phyloP scores from a whole-genome alignment of 2,888 invertebrate genomes.

The Hemicrepidius hirtus region DNA sequence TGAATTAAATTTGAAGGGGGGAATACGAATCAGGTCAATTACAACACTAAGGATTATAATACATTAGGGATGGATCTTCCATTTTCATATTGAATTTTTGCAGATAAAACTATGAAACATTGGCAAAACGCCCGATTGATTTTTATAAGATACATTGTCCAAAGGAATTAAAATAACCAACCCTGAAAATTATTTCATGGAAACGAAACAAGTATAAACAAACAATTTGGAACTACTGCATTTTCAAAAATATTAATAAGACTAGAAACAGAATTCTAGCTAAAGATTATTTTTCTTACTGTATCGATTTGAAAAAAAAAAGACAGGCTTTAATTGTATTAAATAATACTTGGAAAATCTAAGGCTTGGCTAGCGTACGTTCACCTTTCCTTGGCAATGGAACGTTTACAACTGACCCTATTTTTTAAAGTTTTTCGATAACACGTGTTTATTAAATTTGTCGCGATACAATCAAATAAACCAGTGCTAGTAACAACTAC shows the following conservation, averaged over 20 bases:
- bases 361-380: neutral
- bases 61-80: neutral
- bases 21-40: no score
- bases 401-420: neutral
- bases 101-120: neutral
- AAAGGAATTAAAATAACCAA: no score
- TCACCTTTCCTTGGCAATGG: conserved; percentile 11
- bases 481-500: neutral
- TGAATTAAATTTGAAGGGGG: no score
- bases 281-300: neutral
- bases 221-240: no score
- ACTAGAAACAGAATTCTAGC: no score
- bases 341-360: neutral
- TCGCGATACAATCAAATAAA: neutral
- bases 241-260: no score
- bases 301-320: no score
- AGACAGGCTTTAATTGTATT: neutral
- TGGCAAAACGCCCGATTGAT: neutral
- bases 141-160: neutral
- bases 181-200: no score
- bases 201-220: no score
- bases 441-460: neutral
- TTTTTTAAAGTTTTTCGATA: conserved; percentile 12
- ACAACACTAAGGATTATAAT: no score
- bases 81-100: conserved; percentile 8